These are phyloP conservation scores for Dipodomys ordii DNA, from an alignment of 2,113 vertebrate species.

Conservation along the genomic window DNA sequence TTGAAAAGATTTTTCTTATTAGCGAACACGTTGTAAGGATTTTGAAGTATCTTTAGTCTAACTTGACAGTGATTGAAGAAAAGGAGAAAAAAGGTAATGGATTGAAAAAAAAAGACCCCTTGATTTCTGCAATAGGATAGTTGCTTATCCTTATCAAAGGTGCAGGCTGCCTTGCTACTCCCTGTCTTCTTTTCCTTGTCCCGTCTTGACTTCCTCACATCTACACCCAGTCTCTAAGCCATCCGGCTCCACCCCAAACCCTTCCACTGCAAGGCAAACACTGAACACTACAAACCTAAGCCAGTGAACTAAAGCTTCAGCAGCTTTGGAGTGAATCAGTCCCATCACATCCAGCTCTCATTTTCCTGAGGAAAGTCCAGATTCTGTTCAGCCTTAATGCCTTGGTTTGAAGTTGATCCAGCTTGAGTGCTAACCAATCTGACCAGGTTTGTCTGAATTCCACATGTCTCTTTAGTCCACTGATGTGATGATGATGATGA, in stretches of 20 bases:
- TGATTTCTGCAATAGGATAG: background rate
- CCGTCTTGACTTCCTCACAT: background rate
- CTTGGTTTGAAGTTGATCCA: background rate
- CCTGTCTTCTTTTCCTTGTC: background rate
- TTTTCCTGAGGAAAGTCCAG: conserved; percentile 7
- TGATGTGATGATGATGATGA: background rate
- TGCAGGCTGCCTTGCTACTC: background rate
- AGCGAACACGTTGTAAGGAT: background rate
- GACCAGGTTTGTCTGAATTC: conserved; percentile 46
- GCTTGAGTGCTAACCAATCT: background rate
- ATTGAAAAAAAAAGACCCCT: background rate
- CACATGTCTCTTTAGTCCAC: background rate
- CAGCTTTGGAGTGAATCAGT: background rate
- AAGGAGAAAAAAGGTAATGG: background rate
- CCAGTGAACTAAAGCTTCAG: background rate
- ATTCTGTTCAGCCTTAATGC: background rate
- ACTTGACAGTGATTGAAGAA: conserved; percentile 6
- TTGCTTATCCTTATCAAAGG: background rate
- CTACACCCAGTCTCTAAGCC: too few relatives aligned
- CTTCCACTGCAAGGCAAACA: background rate
- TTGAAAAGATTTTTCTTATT: background rate
- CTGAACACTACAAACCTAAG: background rate
- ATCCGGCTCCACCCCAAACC: background rate
- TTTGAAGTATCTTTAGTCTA: background rate
- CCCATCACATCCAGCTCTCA: background rate